Base-by-base conservation (phyloP, 2,113 vertebrate genomes). In the Hyperopisus bebe region DNA sequence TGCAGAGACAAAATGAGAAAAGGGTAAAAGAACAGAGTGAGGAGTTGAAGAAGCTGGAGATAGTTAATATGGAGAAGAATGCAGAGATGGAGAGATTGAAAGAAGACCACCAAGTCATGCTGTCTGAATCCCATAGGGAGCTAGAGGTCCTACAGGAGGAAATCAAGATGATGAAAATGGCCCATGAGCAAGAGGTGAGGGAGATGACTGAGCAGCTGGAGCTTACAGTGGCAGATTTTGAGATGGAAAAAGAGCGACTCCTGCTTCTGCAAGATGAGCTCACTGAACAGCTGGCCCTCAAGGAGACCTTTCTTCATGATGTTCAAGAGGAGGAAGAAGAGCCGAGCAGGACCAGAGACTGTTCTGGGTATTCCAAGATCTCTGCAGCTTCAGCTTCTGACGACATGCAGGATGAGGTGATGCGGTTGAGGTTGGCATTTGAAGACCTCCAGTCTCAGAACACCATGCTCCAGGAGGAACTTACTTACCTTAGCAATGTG, bases 391-490 rank as follows among this genome's bases (percentile, higher is more conserved):
- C 87, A 11, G 35, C 62, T 53, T 50, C 10, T 31, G 39, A 91
- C 51, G 94, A 96, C 87, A 47, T 51, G 0, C 88, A 92, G 90
- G 89, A 94, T 90, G 97, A 96, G 92, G 93, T 93, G 15, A 50
- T 95, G 50, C 95, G 87, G 89, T 91, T 95, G 94, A 98, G 91
- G 92, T 89, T 58, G 66, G 91, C 90, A 1, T 91, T 99, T 90
- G 96, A 96, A 90, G 97, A 98, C 74, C 91, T 99, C 46, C 96
- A 97, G 86, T 96, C 97, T 88, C 97, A 97, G 85, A 97, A 97
- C 47, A 97, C 95, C 88, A 98, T 99, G 93, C 92, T 99, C 89
- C 96, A 97, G 92, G 98, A 99, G 11, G 98, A 99, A 91, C 94
- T 99, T 53, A 97, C 96, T 9, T 96, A 98, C 17, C 96, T 98